These are phyloP conservation scores for Harpalus rubripes DNA, from an alignment of 2,888 invertebrate species.

Conservation along the genomic window DNA sequence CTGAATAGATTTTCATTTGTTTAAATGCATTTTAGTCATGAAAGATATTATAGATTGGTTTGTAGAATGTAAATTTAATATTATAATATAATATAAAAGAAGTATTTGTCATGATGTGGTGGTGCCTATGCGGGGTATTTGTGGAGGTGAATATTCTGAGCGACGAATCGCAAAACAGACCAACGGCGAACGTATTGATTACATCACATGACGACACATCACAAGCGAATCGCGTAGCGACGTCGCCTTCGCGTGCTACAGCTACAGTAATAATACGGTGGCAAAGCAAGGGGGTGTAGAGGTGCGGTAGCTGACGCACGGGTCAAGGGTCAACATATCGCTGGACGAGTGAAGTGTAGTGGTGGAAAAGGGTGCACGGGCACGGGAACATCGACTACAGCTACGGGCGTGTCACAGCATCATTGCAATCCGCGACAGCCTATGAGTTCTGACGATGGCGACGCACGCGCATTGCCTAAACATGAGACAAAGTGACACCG, in stretches of 20 bases:
- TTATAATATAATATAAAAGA: neutral
- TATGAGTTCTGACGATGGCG: slow-evolving; percentile 75
- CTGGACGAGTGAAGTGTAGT: slow-evolving; percentile 75
- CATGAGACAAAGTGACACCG: slow-evolving; percentile 76
- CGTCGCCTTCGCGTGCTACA: slow-evolving; percentile 47
- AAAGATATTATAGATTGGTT: neutral
- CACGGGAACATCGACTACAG: too few species aligned
- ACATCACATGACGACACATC: slow-evolving; percentile 63
- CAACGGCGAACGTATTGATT: slow-evolving; percentile 60
- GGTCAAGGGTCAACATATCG: slow-evolving; percentile 66
- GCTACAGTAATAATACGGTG: slow-evolving; percentile 13
- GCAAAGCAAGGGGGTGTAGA: slow-evolving; percentile 1
- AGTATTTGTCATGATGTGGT: slow-evolving; percentile 15
- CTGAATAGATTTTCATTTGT: too few species aligned
- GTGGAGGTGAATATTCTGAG: slow-evolving; percentile 5
- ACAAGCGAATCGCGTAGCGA: slow-evolving; percentile 49
- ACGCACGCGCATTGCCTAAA: slow-evolving; percentile 76
- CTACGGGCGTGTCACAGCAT: slow-evolving; percentile 76
- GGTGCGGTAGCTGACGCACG: slow-evolving; percentile 37
- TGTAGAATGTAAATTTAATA: too few species aligned
- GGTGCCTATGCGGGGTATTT: neutral
- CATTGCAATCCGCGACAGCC: slow-evolving; percentile 75
- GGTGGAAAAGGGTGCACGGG: slow-evolving; percentile 76
- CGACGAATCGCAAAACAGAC: slow-evolving; percentile 58
- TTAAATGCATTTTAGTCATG: neutral